A percentile compares a stretch with the other conserved stretches of the same genome.
Conservation (phyloP, 2,113 vertebrate genomes). For the Syngnathus scovelli region DNA sequence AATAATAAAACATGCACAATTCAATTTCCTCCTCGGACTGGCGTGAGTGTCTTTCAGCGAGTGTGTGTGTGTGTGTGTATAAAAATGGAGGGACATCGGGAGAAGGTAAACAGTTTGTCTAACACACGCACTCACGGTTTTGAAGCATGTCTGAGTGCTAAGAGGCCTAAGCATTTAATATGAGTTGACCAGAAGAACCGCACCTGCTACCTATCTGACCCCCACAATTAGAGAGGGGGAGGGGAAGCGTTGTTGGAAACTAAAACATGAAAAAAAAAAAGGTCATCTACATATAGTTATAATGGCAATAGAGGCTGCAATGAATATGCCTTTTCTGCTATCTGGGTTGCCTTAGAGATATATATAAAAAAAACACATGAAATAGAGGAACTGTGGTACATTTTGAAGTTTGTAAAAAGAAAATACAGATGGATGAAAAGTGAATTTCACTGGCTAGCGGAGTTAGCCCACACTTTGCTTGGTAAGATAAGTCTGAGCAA, state of each 20-base stretch:
- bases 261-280: neutral
- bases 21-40: constrained; percentile 69
- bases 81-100: constrained; percentile 30
- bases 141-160: constrained; percentile 62
- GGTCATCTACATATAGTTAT: neutral
- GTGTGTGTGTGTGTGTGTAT: constrained; percentile 11
- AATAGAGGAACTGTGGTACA: neutral
- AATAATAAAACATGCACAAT: constrained; percentile 81
- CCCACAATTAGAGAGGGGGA: constrained; percentile 15
- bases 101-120: constrained; percentile 43
- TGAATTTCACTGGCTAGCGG: too few species aligned
- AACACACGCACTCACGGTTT: constrained; percentile 43
- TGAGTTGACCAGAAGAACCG: constrained; percentile 67
- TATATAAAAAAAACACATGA: neutral
- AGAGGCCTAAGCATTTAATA: constrained; percentile 65
- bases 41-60: constrained; percentile 61
- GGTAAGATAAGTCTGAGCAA: too few species aligned
- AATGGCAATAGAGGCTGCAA: neutral
- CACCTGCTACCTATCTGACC: constrained; percentile 50
- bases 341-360: neutral
- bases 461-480: too few species aligned
- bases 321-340: neutral
- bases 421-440: too few species aligned
- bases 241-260: neutral
- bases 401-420: neutral